Percentiles rank a stretch among this genome's conserved stretches.
phyloP scores from a whole-genome alignment of 2,113 vertebrate species.

The Pipra filicauda region DNA sequence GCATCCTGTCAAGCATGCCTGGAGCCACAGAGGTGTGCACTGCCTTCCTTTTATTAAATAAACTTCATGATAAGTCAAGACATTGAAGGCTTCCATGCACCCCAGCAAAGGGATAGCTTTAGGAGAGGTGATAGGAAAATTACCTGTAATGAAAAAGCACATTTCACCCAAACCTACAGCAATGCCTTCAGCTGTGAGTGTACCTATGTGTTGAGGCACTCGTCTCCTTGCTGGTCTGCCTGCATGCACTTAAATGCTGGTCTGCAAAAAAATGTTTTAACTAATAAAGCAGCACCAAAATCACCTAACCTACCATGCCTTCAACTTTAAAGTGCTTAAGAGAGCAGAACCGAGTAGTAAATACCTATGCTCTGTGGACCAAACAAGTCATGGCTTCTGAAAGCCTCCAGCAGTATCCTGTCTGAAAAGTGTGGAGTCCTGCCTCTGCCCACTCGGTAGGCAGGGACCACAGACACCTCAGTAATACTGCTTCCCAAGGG shows the following conservation, averaged over 20 bases:
- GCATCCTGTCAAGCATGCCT: neutral
- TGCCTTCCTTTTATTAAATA: neutral
- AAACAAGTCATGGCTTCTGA: neutral
- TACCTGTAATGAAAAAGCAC: neutral
- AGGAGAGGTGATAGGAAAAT: neutral
- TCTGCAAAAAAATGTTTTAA: neutral
- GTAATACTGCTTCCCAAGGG: rapidly evolving
- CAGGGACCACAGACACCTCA: neutral
- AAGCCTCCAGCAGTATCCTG: neutral
- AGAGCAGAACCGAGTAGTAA: neutral
- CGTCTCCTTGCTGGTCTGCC: neutral
- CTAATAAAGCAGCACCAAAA: neutral
- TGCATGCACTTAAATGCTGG: neutral
- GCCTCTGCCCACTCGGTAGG: neutral
- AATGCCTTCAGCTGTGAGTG: neutral
- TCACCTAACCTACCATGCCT: too few species aligned
- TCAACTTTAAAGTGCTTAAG: neutral
- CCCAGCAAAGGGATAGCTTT: neutral
- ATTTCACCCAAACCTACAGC: neutral
- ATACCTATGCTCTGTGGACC: neutral
- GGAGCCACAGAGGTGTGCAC: rapidly evolving
- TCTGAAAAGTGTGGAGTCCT: neutral
- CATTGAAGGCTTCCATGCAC: neutral
- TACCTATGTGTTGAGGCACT: neutral
- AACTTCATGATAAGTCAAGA: neutral